Evolutionary conservation across 2,113 vertebrate genomes (phyloP), one percentile per base, ranked within the genome.

Genomic region (Lycaon pictus): DNA sequence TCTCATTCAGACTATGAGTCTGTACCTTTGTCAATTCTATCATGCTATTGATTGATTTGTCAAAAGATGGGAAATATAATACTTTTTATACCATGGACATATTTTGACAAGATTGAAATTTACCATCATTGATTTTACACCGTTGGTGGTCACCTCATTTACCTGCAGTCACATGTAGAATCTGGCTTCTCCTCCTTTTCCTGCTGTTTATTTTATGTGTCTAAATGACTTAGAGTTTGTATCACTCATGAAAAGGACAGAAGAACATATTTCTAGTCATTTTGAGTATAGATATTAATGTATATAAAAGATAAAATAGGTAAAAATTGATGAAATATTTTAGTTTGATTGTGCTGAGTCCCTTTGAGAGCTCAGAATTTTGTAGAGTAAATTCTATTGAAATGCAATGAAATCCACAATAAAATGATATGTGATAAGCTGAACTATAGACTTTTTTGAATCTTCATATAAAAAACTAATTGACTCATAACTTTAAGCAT

Each of bases 71-170:
- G 8, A 82, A 60, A 15, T 58, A 77, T 51, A 48, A 27, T 67
- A 72, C 6, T 63, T 94, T 72, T 60, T 77, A 53, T 88, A 63
- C 20, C 17, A 60, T 43, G 69, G 71, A 55, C 25, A 77, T 60
- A 37, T 22, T 88, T 53, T 86, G 77, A 85, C 9, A 85, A 88
- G 27, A 80, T 63, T 71, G n/a, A 91, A 76, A 86, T 86, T 89
- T 32, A 93, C 11, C 8, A 1, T 77, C 15, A 86, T 90, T 92
- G 84, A 92, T 94, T 96, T 94, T 90, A 77, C 65, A 23, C 27
- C 27, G 11, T 82, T 62, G 62, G 55, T 55, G 48, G 55, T 43
- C 15, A 23, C n/a, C 6, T 93, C 43, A 29, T 81, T 88, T 32
- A 77, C 65, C 51, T 89, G 19, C 7, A 83, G 85, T 69, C 92